phyloP scores from a whole-genome alignment of 64 coral and sea anemone species.

The Actinia equina region DNA sequence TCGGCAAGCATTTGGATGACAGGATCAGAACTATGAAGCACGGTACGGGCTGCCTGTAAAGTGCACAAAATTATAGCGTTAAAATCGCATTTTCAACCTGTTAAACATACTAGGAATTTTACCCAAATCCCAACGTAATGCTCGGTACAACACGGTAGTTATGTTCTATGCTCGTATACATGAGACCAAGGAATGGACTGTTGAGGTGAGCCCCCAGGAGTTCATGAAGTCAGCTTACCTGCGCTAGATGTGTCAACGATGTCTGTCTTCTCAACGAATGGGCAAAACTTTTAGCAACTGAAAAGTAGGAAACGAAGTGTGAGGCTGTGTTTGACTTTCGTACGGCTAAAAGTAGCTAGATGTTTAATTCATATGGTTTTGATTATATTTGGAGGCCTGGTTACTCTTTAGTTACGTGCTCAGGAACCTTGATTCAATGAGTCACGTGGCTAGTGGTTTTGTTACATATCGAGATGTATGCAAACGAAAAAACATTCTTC shows the following conservation, averaged over 20 bases:
- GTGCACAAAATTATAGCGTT: neutral
- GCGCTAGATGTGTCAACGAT: slow-evolving; percentile 90
- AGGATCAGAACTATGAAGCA: slow-evolving; percentile 90
- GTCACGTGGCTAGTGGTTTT: neutral
- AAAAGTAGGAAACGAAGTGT: slow-evolving; percentile 1
- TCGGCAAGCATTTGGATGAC: slow-evolving; percentile 93
- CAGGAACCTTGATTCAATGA: neutral
- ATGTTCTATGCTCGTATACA: no score
- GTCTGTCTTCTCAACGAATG: slow-evolving; percentile 95
- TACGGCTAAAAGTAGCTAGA: no score
- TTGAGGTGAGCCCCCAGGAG: neutral
- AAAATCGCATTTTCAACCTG: no score
- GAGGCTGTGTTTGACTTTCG: neutral
- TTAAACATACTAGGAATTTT: no score
- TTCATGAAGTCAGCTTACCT: slow-evolving; percentile 26
- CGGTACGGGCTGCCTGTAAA: slow-evolving; percentile 84
- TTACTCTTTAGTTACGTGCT: neutral
- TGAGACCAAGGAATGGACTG: neutral
- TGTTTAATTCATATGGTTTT: no score
- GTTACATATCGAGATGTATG: neutral
- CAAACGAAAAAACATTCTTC: neutral
- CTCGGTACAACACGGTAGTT: no score
- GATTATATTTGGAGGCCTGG: neutral
- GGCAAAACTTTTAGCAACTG: slow-evolving; percentile 96
- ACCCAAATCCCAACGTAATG: no score